Evolutionary conservation across 2,797 vertebrate species (phyloP), one percentile per base, ranked within the genome.

Genomic region (Liasis olivaceus): DNA sequence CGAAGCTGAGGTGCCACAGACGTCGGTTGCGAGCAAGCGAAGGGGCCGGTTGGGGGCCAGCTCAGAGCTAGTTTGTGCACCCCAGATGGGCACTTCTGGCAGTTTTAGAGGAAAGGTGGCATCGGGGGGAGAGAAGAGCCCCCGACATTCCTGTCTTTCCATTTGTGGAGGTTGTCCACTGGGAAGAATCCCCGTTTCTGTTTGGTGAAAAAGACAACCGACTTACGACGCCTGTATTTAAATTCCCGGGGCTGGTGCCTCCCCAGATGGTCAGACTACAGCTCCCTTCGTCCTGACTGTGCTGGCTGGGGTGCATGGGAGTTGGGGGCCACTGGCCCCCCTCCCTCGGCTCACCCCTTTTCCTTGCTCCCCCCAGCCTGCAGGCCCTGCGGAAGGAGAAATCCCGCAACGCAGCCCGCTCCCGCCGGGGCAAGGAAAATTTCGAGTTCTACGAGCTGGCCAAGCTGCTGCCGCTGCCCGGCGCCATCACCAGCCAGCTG

Each of bases 401-500:
- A 96, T 99, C 98, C 88, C 98, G 98, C 17, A 98, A 99, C 96
- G 98, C 98, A 0, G 98, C 98, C n/a, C 98, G 98, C 88, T 99
- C 98, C 6, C 97, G 98, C 12, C 98, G 98, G 22, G 98, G 98
- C 31, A 99, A 99, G 95, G 98, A 99, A 96, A 99, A 99, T 95
- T 98, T 99, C 15, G 98, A 99, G 98, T 99, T 99, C 97, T 99
- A 98, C 2, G 98, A 99, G 96, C 95, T 99, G 97, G 98, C 98
- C 86, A 99, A 99, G 97, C 98, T 99, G 98, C 96, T 99, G 93
- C 98, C 98, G 7, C 96, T 99, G 90, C 98, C 98, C 0, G 98
- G 98, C 0, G 98, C 98, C 95, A 99, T 99, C 97, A 99, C 98
- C 81, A 99, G 98, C 97, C 98, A 99, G 97, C 98, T 99, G 96